A percentile compares a stretch with the other conserved stretches of the same genome.
Evolutionary conservation across 2,113 vertebrate species (phyloP).

Genomic region (Rhynchopsitta pachyrhyncha): DNA sequence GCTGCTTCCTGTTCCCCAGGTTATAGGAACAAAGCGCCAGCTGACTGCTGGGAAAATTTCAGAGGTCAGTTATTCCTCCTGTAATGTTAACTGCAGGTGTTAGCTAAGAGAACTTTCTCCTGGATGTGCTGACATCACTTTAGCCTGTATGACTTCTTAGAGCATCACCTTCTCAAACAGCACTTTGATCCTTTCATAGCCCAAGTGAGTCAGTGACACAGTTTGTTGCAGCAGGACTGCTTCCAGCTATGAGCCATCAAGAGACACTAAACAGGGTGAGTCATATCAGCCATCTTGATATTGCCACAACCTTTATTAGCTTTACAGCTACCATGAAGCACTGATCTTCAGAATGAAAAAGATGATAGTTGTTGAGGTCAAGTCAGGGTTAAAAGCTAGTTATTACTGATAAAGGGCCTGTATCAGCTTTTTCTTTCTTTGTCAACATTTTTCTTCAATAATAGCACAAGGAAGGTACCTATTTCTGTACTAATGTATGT

Average conservation of each 20-base stretch:
- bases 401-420: not conserved
- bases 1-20: not conserved
- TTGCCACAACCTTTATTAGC: not conserved
- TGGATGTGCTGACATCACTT: not conserved
- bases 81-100: not conserved
- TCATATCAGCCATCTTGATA: not conserved
- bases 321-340: not conserved
- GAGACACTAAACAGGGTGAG: not conserved
- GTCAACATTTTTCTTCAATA: not conserved
- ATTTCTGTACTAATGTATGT: not conserved
- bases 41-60: not conserved
- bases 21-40: not conserved
- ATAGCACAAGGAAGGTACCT: not conserved
- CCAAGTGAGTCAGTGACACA: not conserved
- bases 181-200: not conserved
- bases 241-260: not conserved
- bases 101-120: not conserved
- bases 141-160: not conserved
- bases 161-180: not conserved
- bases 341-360: not conserved
- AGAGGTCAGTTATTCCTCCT: not conserved
- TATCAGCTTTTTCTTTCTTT: not conserved
- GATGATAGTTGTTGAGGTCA: not conserved
- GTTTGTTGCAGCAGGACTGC: conserved; percentile 1
- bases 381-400: conserved; percentile 2